phyloP scores from a whole-genome alignment of 2,888 invertebrate genomes.

The Trachelus tabidus region DNA sequence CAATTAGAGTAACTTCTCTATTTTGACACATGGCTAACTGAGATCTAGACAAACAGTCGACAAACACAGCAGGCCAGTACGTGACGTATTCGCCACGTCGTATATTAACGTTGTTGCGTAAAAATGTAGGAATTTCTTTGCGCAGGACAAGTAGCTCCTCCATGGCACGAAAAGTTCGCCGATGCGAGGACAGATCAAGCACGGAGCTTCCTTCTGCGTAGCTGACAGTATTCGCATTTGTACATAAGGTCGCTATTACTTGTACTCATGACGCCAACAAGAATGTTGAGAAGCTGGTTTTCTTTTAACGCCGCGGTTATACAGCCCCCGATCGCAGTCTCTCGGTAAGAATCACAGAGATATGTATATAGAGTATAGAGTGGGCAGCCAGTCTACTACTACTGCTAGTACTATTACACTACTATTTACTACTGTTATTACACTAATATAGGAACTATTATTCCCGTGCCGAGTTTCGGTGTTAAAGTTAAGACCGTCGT shows the following conservation, averaged over 20 bases:
- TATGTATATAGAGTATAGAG: slow-evolving; percentile 32
- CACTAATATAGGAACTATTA: neutral
- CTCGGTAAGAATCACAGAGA: slow-evolving; percentile 40
- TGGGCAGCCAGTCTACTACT: slow-evolving; percentile 19
- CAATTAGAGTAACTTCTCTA: neutral
- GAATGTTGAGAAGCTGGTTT: slow-evolving; percentile 33
- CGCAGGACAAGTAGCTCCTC: slow-evolving; percentile 53
- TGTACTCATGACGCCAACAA: slow-evolving; percentile 25
- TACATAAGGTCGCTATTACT: slow-evolving; percentile 30
- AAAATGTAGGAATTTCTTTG: slow-evolving; percentile 58
- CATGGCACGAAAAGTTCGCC: slow-evolving; percentile 49
- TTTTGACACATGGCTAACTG: neutral
- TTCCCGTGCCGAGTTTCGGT: neutral
- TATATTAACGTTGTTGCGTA: slow-evolving; percentile 29
- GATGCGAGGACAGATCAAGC: slow-evolving; percentile 42
- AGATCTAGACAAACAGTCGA: neutral
- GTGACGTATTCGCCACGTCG: neutral
- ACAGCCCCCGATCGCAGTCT: slow-evolving; percentile 1
- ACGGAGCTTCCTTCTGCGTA: slow-evolving; percentile 42
- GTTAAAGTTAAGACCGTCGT: neutral
- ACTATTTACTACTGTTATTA: neutral
- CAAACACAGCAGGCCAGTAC: slow-evolving; percentile 25
- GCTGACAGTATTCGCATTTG: slow-evolving; percentile 34
- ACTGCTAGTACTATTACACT: neutral
- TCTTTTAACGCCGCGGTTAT: slow-evolving; percentile 16